These are phyloP conservation scores for Adineta ricciae DNA, from an alignment of 2,888 invertebrate species.

Conservation along the genomic window DNA sequence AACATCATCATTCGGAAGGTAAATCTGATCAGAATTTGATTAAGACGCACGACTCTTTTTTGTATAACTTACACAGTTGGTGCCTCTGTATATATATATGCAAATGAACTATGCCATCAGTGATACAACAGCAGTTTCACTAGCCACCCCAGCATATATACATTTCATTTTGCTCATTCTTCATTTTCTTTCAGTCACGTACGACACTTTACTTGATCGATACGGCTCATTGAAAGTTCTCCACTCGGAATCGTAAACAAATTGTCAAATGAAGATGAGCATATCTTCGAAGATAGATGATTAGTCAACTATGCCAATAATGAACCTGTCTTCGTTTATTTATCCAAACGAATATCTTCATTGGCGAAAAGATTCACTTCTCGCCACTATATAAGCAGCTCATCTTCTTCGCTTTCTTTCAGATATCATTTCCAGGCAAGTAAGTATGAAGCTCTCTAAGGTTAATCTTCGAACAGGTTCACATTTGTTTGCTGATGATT, in stretches of 20 bases:
- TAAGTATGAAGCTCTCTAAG: background rate
- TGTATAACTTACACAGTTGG: background rate
- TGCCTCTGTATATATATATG: background rate
- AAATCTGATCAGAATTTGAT: no score
- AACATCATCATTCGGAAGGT: no score
- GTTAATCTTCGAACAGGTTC: background rate
- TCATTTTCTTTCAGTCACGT: background rate
- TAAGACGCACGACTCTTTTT: background rate
- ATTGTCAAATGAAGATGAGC: background rate
- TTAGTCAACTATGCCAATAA: background rate
- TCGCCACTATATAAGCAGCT: background rate
- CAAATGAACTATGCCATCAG: background rate
- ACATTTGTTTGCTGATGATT: constrained; percentile 2
- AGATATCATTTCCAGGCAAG: no score
- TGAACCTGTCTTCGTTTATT: background rate
- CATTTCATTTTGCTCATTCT: background rate
- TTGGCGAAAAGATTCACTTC: background rate
- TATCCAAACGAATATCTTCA: background rate
- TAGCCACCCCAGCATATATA: background rate
- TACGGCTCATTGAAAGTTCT: background rate
- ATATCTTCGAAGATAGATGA: background rate
- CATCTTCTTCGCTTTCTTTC: no score
- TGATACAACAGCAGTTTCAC: background rate
- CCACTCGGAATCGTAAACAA: background rate
- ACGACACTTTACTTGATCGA: background rate